Base-by-base conservation (phyloP, 2,888 invertebrate genomes). In the Leptopilina drosophilae region DNA sequence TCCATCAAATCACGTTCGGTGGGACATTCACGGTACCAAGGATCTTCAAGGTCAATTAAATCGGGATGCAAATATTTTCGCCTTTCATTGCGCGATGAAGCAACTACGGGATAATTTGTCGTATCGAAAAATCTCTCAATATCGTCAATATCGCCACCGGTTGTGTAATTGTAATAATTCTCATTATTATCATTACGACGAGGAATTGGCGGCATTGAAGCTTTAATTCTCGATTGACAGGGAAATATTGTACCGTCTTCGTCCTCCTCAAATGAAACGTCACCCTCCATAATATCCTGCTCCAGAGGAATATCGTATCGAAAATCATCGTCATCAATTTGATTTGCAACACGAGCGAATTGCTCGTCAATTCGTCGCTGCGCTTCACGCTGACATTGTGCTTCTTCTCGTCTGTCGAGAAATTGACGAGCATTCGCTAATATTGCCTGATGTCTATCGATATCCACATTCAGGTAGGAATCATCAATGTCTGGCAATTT, bases 11-110 rank as follows among this genome's bases (percentile, higher is more conserved):
- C 88, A 0, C 85, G 80, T 2, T 85, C 80, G 6, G 80, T 66
- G 0, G 81, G 56, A 12, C 82, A 77, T n/a, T 82, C 83, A 26
- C 40, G 80, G 15, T 81, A 85, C 90, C 90, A 90, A 2, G 89
- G 88, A 82, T 90, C 90, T 0, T 89, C 89, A 11, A 90, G 8
- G 0, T 87, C 87, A 89, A 89, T 88, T 5, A 90, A 86, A 81
- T 90, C 90, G 3, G 83, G 84, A 80, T 84, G 78, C 0, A 90
- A 65, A 2, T 64, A 7, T 46, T 86, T 88, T 26, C 88, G 84
- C 33, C 76, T 64, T 5, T 46, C n/a, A 9, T 9, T 64, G 5
- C 80, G 79, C 9, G 33, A 26, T 12, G 73, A 56, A 0, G 79
- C 78, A 7, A 80, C 26, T 5, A 82, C 81, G 9, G 90, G 90